Conservation (phyloP, 2,888 invertebrate genomes). For the Archips xylosteana region DNA sequence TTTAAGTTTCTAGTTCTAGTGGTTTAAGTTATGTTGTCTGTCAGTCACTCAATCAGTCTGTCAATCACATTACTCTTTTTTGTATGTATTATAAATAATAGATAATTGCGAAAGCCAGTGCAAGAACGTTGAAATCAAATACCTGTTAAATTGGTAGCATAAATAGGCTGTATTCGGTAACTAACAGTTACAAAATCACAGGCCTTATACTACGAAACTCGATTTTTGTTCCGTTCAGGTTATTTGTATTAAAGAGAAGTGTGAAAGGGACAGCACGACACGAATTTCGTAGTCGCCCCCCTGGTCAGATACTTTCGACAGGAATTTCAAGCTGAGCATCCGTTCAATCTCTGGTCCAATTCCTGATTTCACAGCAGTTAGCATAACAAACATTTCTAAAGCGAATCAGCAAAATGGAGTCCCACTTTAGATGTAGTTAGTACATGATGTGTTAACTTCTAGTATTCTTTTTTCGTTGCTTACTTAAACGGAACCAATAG, state of each 20-base stretch:
- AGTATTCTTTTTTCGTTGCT: background rate
- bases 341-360: conserved; percentile 12
- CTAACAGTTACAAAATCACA: background rate
- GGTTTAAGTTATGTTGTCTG: too few species aligned
- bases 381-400: conserved; percentile 24
- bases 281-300: too few species aligned
- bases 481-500: background rate
- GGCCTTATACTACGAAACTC: background rate
- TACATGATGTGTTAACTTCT: too few species aligned
- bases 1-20: too few species aligned
- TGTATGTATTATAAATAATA: background rate
- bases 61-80: background rate
- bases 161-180: background rate
- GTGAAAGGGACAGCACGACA: too few species aligned
- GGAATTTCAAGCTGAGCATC: conserved; percentile 20
- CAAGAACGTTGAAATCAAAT: background rate
- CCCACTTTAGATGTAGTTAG: background rate
- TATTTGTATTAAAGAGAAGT: too few species aligned
- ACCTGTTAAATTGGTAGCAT: background rate
- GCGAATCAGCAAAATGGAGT: conserved; percentile 9
- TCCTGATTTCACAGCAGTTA: conserved; percentile 22
- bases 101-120: background rate
- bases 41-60: too few species aligned
- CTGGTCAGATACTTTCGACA: background rate
- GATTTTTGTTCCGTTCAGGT: too few species aligned